phyloP scores from a whole-genome alignment of 2,113 vertebrate genomes.

The Gymnogyps californianus region DNA sequence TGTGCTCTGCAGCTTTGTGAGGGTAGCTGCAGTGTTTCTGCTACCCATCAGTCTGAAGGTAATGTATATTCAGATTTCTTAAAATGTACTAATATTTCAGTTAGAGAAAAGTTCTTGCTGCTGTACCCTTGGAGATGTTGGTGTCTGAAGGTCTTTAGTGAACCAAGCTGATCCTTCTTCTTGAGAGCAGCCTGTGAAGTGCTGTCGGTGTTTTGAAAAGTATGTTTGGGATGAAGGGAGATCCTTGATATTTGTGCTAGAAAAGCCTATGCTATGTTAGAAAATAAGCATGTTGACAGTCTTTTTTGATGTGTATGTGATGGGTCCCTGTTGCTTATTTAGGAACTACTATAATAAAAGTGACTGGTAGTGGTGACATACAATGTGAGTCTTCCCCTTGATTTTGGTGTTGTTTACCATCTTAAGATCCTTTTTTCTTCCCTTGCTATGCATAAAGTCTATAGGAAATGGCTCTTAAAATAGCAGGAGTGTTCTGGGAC shows the following conservation, averaged over 20 bases:
- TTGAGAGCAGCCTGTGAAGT: background rate
- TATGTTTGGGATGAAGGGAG: background rate
- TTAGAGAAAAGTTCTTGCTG: background rate
- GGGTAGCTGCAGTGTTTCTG: background rate
- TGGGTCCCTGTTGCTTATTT: background rate
- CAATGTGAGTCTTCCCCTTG: background rate
- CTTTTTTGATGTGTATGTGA: accelerated
- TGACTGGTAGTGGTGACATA: background rate
- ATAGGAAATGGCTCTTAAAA: background rate
- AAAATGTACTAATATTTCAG: accelerated
- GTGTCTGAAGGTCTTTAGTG: background rate
- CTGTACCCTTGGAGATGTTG: background rate
- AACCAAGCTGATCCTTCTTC: background rate
- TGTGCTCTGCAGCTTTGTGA: accelerated
- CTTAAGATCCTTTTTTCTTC: background rate
- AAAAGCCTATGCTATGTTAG: background rate
- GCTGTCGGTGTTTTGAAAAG: background rate
- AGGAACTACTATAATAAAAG: background rate
- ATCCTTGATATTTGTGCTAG: background rate
- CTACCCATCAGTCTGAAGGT: accelerated
- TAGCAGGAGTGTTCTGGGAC: background rate
- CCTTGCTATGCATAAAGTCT: background rate
- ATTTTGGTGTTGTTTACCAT: background rate
- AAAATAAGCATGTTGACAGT: background rate
- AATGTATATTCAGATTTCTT: accelerated